Percentiles rank a stretch among this genome's conserved stretches.
Conservation (phyloP, 2,888 invertebrate genomes). For the Stenoptilia bipunctidactyla region DNA sequence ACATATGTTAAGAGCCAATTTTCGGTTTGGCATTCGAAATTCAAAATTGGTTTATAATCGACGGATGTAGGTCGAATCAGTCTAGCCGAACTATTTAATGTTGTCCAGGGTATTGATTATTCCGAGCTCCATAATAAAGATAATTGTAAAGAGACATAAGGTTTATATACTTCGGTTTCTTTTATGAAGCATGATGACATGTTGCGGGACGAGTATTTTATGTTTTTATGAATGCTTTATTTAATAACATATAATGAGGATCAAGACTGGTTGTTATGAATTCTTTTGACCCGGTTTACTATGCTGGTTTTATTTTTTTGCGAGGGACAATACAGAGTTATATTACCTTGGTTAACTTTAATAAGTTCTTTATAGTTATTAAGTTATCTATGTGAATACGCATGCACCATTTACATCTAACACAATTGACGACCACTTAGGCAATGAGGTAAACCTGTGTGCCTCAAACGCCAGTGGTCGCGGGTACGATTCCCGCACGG, state of each 20-base stretch:
- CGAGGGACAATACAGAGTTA: too few relatives aligned
- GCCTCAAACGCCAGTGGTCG: too few relatives aligned
- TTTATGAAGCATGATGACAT: not conserved
- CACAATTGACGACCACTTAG: too few relatives aligned
- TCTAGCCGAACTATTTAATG: slow-evolving; percentile 30
- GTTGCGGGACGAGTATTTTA: not conserved
- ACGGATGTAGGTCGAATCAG: slow-evolving; percentile 8
- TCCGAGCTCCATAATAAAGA: not conserved
- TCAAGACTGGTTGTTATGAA: slow-evolving; percentile 1
- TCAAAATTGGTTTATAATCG: slow-evolving; percentile 29
- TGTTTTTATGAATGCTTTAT: not conserved
- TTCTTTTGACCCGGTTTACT: too few relatives aligned
- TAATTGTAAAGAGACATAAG: not conserved
- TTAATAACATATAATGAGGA: not conserved
- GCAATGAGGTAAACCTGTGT: too few relatives aligned
- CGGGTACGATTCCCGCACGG: too few relatives aligned
- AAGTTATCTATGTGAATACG: too few relatives aligned
- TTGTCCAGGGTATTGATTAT: slow-evolving; percentile 8
- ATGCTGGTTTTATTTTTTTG: too few relatives aligned
- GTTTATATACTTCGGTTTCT: not conserved
- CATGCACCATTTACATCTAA: too few relatives aligned
- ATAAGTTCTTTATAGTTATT: too few relatives aligned
- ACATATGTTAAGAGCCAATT: slow-evolving; percentile 22
- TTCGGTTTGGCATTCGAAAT: slow-evolving; percentile 15
- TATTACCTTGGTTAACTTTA: too few relatives aligned